Evolutionary conservation across 2,113 vertebrate species (phyloP).

Genomic region (Calonectris borealis): DNA sequence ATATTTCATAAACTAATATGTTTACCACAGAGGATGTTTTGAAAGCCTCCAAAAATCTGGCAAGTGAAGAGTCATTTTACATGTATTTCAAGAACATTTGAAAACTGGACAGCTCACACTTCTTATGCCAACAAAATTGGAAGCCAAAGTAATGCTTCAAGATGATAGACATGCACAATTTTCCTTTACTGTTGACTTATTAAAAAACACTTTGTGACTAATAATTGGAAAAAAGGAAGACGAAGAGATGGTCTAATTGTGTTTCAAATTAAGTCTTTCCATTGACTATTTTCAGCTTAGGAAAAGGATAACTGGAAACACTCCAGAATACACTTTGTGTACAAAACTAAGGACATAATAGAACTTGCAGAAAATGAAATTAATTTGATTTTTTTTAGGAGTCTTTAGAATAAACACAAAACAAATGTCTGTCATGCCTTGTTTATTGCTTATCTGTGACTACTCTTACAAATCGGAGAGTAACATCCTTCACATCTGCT

Average conservation of each 20-base stretch:
- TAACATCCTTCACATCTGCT: not conserved
- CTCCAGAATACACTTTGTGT: not conserved
- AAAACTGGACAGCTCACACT: not conserved
- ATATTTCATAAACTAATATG: not conserved
- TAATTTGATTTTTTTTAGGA: not conserved
- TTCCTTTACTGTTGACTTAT: not conserved
- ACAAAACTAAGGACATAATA: not conserved
- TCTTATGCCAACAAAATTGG: conserved; percentile 1
- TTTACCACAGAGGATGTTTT: not conserved
- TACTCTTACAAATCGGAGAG: not conserved
- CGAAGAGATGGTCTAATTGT: not conserved
- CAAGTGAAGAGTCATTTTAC: not conserved
- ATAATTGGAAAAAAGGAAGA: not conserved
- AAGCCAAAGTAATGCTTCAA: conserved; percentile 1
- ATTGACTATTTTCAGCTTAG: not conserved
- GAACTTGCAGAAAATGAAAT: not conserved
- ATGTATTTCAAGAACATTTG: conserved; percentile 1
- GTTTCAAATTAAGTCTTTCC: conserved; percentile 19
- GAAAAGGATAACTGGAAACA: conserved; percentile 9
- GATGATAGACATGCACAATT: not conserved
- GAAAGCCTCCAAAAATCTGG: conserved; percentile 13
- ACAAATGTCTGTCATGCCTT: not conserved
- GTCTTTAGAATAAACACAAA: not conserved
- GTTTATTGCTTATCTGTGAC: not conserved
- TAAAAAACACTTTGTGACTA: not conserved